Evolutionary conservation across 2,888 invertebrate genomes (phyloP), one percentile per base, ranked within the genome.

Genomic region (Gibbula magus): DNA sequence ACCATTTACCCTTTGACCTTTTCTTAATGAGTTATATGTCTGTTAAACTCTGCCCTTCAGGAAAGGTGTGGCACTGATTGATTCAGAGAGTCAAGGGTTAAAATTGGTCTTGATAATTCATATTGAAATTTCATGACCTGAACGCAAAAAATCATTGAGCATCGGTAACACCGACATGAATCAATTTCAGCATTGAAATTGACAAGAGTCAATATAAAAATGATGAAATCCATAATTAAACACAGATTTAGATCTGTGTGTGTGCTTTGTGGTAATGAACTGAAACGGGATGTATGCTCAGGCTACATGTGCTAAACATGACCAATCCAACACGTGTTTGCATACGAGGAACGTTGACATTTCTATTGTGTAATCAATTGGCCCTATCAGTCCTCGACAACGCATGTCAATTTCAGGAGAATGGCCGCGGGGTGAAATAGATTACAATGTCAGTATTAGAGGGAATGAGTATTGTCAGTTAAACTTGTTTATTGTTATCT

Each of bases 201-300:
- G 61, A 61, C 61, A 61, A 29, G 22, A 10, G 61, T 61, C 61
- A 25, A 61, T 29, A 61, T 25, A 29, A 32, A 61, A 61, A 61
- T 61, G 61, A 61, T 29, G 61, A 61, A 61, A 61, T 61, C 61
- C 29, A 61, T 61, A 61, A 61, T 61, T 61, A 61, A 61, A 61
- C 61, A 61, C 29, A 61, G 61, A 29, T 61, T 61, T 61, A 29
- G 61, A 61, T 61, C 29, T 61, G 16, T 29, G 29, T 29, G 61
- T 61, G 61, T 61, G 29, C 18, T 10, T 10, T 4, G 61, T 61
- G 29, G 29, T 61, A 61, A 61, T 61, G 61, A 61, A 61, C 61
- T 29, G 29, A 61, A 61, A 29, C 25, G 29, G 29, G 16, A 61
- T 61, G 29, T 61, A 25, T 61, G 61, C 61, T 7, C 13, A 22